These are phyloP conservation scores for Drosophila pachea DNA, from an alignment of 1,140 invertebrate species.

Conservation along the genomic window DNA sequence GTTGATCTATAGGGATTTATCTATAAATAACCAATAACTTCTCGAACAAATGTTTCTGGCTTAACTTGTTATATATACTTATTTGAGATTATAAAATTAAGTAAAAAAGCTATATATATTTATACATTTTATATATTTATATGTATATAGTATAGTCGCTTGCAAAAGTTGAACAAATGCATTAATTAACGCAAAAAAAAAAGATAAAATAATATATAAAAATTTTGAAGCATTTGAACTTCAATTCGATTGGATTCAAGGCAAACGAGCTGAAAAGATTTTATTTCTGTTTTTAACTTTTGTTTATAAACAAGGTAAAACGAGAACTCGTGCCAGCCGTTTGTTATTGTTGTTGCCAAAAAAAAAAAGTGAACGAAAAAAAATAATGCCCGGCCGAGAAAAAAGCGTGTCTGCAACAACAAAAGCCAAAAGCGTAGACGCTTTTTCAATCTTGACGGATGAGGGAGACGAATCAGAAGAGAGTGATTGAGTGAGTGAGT, in stretches of 20 bases:
- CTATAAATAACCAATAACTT: too few relatives aligned
- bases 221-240: constrained; percentile 52
- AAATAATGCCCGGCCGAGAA: constrained; percentile 4
- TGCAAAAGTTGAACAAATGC: constrained; percentile 29
- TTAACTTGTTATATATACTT: background rate
- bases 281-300: constrained; percentile 44
- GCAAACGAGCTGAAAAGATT: constrained; percentile 62
- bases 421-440: constrained; percentile 1
- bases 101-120: background rate
- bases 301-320: constrained; percentile 60
- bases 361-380: constrained; percentile 31
- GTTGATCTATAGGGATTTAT: too few relatives aligned
- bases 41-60: too few relatives aligned
- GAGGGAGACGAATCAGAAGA: background rate
- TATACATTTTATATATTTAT: constrained; percentile 4
- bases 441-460: background rate
- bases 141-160: constrained; percentile 27
- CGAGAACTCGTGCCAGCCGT: constrained; percentile 52
- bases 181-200: constrained; percentile 23
- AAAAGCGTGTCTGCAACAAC: constrained; percentile 7
- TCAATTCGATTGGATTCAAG: constrained; percentile 59
- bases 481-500: background rate
- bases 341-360: constrained; percentile 49
- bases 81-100: background rate
- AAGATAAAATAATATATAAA: constrained; percentile 54